phyloP scores from a whole-genome alignment of 2,888 invertebrate species.

The Drosophila atripex region DNA sequence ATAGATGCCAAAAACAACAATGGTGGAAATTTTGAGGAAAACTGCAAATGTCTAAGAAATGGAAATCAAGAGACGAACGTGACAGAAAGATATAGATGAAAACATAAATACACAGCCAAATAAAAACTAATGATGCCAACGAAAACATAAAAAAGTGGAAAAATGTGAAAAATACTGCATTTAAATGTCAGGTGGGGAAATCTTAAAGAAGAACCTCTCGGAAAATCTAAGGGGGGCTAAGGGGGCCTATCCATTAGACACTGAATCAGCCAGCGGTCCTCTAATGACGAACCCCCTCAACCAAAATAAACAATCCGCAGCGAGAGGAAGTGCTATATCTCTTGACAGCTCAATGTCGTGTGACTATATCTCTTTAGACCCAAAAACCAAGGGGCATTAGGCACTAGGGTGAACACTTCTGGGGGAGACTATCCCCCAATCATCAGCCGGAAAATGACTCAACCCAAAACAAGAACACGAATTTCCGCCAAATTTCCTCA shows the following conservation, averaged over 20 bases:
- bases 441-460: conserved; percentile 4
- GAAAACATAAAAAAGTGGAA: conserved; percentile 24
- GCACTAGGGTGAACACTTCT: background rate
- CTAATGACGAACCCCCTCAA: conserved; percentile 39
- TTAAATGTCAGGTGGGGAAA: conserved; percentile 59
- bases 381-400: background rate
- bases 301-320: conserved; percentile 19
- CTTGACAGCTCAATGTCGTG: conserved; percentile 43
- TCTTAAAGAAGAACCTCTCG: conserved; percentile 6
- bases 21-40: background rate
- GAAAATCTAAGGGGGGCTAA: conserved; percentile 7
- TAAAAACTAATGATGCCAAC: conserved; percentile 39
- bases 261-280: conserved; percentile 39
- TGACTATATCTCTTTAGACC: conserved; percentile 5
- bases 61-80: conserved; percentile 37
- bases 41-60: conserved; percentile 21
- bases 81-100: conserved; percentile 21
- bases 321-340: conserved; percentile 14
- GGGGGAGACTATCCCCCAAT: conserved; percentile 1
- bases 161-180: conserved; percentile 49
- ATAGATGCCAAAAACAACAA: conserved; percentile 23
- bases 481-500: conserved; percentile 4
- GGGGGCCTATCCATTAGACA: conserved; percentile 53
- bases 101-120: background rate
- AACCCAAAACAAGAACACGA: conserved; percentile 8